Conservation (phyloP, 2,888 invertebrate species). For the Eupithecia abbreviata region DNA sequence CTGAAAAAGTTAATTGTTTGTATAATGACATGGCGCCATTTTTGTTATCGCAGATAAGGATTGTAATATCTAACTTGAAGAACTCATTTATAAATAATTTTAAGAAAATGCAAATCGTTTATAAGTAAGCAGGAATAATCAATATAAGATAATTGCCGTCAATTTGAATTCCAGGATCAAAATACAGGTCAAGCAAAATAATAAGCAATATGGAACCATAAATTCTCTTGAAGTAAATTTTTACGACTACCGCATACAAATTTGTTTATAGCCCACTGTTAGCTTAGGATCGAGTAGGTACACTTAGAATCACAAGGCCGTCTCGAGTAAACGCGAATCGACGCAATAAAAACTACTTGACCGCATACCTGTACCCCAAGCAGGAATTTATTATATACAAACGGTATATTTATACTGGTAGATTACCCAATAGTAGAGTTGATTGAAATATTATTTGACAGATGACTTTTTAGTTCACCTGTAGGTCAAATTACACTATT, state of each 20-base stretch:
- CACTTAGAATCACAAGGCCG: slow-evolving; percentile 35
- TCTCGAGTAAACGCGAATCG: slow-evolving; percentile 25
- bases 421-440: slow-evolving; percentile 1
- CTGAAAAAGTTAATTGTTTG: not conserved
- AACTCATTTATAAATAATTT: not conserved
- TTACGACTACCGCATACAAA: slow-evolving; percentile 42
- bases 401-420: slow-evolving; percentile 7
- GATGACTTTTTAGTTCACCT: slow-evolving; percentile 12
- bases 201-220: slow-evolving; percentile 28
- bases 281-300: slow-evolving; percentile 40
- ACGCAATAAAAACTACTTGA: slow-evolving; percentile 39
- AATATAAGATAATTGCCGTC: not conserved
- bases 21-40: slow-evolving; percentile 5
- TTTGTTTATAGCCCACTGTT: slow-evolving; percentile 41
- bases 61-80: not conserved
- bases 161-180: slow-evolving; percentile 9
- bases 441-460: slow-evolving; percentile 37
- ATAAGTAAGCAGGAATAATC: not conserved
- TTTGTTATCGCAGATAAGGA: not conserved
- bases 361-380: slow-evolving; percentile 28
- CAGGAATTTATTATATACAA: slow-evolving; percentile 17
- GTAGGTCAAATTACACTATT: not conserved
- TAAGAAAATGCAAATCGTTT: not conserved
- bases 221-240: slow-evolving; percentile 38
- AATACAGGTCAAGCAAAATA: slow-evolving; percentile 16